phyloP scores from a whole-genome alignment of 2,888 invertebrate genomes.

The Artemia sinica region DNA sequence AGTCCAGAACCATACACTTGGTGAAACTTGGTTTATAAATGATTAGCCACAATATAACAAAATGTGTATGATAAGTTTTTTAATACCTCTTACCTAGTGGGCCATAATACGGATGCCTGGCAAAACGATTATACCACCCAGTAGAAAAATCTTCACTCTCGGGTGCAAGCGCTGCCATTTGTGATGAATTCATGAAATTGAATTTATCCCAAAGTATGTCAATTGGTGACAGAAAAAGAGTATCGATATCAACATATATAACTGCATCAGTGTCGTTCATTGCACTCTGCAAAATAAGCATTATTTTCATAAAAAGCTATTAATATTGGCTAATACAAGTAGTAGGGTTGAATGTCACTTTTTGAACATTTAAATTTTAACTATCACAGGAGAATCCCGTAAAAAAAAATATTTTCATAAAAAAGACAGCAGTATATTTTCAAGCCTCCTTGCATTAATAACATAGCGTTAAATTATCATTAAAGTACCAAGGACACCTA shows the following conservation, averaged over 20 bases:
- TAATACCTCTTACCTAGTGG: slow-evolving; percentile 42
- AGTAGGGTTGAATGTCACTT: too few relatives aligned
- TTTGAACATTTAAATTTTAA: too few relatives aligned
- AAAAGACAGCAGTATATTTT: too few relatives aligned
- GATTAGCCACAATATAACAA: slow-evolving; percentile 23
- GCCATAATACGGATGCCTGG: slow-evolving; percentile 83
- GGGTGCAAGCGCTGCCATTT: slow-evolving; percentile 68
- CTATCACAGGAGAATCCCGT: too few relatives aligned
- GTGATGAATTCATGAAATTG: slow-evolving; percentile 56
- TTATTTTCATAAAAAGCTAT: not conserved
- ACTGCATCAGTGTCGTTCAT: slow-evolving; percentile 61
- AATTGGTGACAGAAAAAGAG: slow-evolving; percentile 64
- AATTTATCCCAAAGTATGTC: slow-evolving; percentile 71
- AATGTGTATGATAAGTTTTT: too few relatives aligned
- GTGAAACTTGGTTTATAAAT: not conserved
- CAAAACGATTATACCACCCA: slow-evolving; percentile 91
- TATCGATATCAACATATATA: slow-evolving; percentile 82
- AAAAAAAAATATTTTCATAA: too few relatives aligned
- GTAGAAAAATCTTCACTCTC: slow-evolving; percentile 83
- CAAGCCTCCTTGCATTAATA: too few relatives aligned
- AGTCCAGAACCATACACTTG: too few relatives aligned
- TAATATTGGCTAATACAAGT: too few relatives aligned
- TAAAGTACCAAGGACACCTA: too few relatives aligned
- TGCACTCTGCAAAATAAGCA: slow-evolving; percentile 44
- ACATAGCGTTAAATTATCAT: too few relatives aligned